Conservation (phyloP, 2,797 vertebrate genomes). For the Ctenochaetus hawaiiensis region DNA sequence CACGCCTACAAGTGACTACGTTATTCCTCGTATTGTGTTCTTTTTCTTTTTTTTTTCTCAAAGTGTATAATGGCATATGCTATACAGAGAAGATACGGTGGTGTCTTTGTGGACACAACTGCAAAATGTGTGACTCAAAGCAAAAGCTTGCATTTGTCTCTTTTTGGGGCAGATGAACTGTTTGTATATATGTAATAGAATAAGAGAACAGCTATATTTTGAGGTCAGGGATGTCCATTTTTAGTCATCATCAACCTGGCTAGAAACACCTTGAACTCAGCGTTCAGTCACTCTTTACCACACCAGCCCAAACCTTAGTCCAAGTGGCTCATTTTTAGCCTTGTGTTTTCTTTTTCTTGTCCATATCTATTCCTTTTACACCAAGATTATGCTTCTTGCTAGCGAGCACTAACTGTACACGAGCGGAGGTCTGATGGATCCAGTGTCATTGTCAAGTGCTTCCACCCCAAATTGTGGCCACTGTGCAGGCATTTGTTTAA, state of each 20-base stretch:
- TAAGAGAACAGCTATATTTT: constrained; percentile 74
- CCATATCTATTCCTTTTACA: constrained; percentile 4
- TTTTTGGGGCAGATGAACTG: constrained; percentile 85
- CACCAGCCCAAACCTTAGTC: constrained; percentile 35
- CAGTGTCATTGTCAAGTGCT: constrained; percentile 43
- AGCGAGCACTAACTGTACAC: constrained; percentile 29
- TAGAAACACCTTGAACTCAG: constrained; percentile 43
- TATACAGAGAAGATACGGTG: constrained; percentile 82
- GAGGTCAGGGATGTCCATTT: constrained; percentile 79
- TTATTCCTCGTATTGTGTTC: constrained; percentile 86
- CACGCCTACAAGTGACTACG: constrained; percentile 83
- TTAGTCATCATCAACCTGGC: constrained; percentile 46
- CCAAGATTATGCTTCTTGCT: constrained; percentile 19
- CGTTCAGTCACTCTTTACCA: constrained; percentile 31
- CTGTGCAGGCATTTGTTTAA: constrained; percentile 33
- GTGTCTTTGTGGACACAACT: constrained; percentile 90
- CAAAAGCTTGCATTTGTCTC: constrained; percentile 88
- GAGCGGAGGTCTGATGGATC: constrained; percentile 26
- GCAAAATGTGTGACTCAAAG: constrained; percentile 88
- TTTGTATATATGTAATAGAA: constrained; percentile 89
- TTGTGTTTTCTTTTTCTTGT: constrained; percentile 22
- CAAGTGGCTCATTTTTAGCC: constrained; percentile 24
- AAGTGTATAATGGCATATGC: constrained; percentile 90
- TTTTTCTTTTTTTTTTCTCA: constrained; percentile 84
- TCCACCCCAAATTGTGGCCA: constrained; percentile 31